Base-by-base conservation (phyloP, 1,140 invertebrate genomes). In the Solenopsis fugax region DNA sequence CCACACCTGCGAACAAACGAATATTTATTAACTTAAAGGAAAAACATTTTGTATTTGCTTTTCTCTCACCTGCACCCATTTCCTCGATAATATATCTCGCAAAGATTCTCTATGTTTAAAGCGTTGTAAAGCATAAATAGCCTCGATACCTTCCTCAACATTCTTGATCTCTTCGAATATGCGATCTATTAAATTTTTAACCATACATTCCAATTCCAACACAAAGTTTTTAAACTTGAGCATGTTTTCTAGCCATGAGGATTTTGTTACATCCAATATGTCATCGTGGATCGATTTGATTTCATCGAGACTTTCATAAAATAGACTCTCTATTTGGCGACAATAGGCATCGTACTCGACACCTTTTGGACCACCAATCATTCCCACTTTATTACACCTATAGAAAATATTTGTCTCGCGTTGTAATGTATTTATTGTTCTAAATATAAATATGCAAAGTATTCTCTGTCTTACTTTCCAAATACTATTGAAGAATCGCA, bases 401-500 rank as follows among this genome's bases (percentile, higher is more conserved):
- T 37, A 29, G 0, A 56, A 29, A 16, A 29, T 29, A 29, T 16
- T 64, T 37, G 29, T 90, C 81, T 24, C 10, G 24, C 24, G 7
- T n/a, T n/a, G 54, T 56, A 2, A 56, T 56, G n/a, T 67, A 69
- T 37, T 56, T 73, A 73, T 52, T 52, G 5, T 71, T 58, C n/a
- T 16, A 4, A 37, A 37, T 6, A 45, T n/a, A 41, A 7, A 18
- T 48, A 16, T 67, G 13, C n/a, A 21, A 65, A 52, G 24, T 48
- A 67, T 7, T 60, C 3, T 24, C 10, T 21, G 58, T 60, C 18
- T 54, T 93, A 97, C 96, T 96, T 96, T 56, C 97, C 97, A 93
- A 97, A 98, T 75, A 97, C 96, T 73, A 97, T 96, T 96, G 97
- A 97, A 48, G 96, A 95, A 80, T 97, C 96, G 91, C 97, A 98